A percentile compares a stretch with the other conserved stretches of the same genome.
Evolutionary conservation across 2,888 invertebrate genomes (phyloP).

Genomic region (Heliconius sara): DNA sequence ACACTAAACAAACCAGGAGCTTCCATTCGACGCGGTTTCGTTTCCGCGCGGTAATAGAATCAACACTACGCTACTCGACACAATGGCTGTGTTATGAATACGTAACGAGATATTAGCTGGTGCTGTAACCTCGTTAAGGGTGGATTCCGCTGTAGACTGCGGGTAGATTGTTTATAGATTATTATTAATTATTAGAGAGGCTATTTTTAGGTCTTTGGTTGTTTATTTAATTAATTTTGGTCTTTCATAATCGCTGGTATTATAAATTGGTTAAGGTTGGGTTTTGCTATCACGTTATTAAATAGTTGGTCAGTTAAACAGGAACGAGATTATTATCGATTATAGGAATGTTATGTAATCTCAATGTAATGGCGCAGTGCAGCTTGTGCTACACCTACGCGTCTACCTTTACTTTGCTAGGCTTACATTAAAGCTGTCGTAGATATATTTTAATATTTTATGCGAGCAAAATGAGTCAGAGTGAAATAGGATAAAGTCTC

Average conservation of each 20-base stretch:
- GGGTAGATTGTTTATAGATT: background rate
- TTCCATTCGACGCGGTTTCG: slow-evolving; percentile 66
- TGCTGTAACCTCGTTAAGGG: slow-evolving; percentile 69
- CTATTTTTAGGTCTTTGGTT: background rate
- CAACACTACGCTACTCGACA: slow-evolving; percentile 70
- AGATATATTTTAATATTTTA: no score
- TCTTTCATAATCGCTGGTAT: background rate
- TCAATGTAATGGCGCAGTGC: background rate
- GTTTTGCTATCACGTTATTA: background rate
- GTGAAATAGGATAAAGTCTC: no score
- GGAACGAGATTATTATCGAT: background rate
- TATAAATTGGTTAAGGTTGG: background rate
- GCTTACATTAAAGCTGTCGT: background rate
- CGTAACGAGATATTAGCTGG: slow-evolving; percentile 75
- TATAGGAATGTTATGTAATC: background rate
- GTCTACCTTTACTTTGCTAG: background rate
- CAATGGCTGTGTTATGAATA: slow-evolving; percentile 77
- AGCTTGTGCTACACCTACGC: background rate
- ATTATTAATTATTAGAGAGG: background rate
- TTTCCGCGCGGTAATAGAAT: slow-evolving; percentile 75
- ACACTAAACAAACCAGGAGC: slow-evolving; percentile 30
- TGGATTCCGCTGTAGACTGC: background rate
- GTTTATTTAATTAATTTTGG: background rate
- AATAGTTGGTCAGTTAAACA: background rate
- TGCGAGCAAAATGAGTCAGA: no score